These are phyloP conservation scores for Halcyon badia DNA, from an alignment of 2,797 vertebrate species.

Conservation along the genomic window DNA sequence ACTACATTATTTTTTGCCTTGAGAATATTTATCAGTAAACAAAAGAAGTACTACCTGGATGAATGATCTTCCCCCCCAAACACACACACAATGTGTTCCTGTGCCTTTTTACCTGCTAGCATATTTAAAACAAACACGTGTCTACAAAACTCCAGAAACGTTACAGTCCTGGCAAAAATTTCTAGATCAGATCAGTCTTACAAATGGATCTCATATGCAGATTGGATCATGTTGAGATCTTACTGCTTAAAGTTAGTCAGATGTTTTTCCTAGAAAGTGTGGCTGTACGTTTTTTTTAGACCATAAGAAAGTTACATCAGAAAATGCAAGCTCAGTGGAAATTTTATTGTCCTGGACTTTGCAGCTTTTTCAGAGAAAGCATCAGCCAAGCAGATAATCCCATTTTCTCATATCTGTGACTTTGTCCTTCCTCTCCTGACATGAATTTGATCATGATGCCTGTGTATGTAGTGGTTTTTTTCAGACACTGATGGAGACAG, in stretches of 20 bases:
- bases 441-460: not conserved
- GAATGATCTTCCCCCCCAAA: not conserved
- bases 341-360: constrained; percentile 57
- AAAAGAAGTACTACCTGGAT: not conserved
- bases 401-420: constrained; percentile 17
- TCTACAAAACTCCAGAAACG: not conserved
- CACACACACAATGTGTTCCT: not conserved
- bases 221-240: not conserved
- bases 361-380: constrained; percentile 1
- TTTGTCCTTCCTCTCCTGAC: constrained; percentile 24
- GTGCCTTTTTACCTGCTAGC: not conserved
- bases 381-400: constrained; percentile 66
- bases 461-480: not conserved
- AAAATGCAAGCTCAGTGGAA: constrained; percentile 63
- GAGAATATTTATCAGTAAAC: not conserved
- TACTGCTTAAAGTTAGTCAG: not conserved
- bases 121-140: not conserved
- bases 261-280: not conserved
- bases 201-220: not conserved
- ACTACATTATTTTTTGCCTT: not conserved
- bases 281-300: not conserved
- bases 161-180: not conserved
- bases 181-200: not conserved
- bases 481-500: not conserved
- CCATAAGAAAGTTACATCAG: not conserved